Percentiles rank a stretch among this genome's conserved stretches.
These are phyloP conservation scores for Marmota monax DNA, from an alignment of 2,113 vertebrate species.

Conservation along the genomic window DNA sequence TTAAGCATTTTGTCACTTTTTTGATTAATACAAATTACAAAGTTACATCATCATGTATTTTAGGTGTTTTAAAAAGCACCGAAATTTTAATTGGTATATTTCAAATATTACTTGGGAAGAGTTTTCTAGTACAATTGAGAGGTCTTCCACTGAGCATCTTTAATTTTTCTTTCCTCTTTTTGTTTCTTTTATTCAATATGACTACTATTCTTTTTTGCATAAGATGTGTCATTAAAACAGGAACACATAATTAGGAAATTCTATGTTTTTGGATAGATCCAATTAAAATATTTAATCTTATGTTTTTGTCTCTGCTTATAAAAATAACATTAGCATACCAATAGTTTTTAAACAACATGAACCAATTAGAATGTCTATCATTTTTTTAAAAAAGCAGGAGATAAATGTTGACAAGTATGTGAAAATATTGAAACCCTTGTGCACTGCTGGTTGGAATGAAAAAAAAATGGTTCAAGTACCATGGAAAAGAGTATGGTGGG, in stretches of 20 bases:
- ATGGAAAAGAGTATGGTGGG: neutral
- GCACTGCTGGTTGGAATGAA: neutral
- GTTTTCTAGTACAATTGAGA: slow-evolving; percentile 10
- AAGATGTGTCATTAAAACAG: slow-evolving; percentile 34
- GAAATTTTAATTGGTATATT: neutral
- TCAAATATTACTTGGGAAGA: slow-evolving; percentile 27
- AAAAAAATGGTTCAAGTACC: neutral
- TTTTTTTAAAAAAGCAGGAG: neutral
- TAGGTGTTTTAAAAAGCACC: slow-evolving; percentile 39
- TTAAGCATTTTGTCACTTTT: neutral
- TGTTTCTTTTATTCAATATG: slow-evolving; percentile 19
- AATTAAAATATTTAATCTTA: slow-evolving; percentile 42
- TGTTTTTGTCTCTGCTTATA: slow-evolving; percentile 7
- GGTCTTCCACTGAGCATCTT: neutral
- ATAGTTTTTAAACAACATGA: neutral
- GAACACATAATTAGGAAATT: neutral
- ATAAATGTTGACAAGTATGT: neutral
- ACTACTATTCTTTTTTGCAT: slow-evolving; percentile 24
- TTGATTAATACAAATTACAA: slow-evolving; percentile 40
- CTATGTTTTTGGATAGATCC: neutral
- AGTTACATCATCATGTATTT: neutral
- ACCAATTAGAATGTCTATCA: neutral
- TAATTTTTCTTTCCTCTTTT: slow-evolving; percentile 3
- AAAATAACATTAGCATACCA: neutral
- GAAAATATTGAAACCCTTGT: neutral